A percentile compares a stretch with the other conserved stretches of the same genome.
phyloP scores from a whole-genome alignment of 2,888 invertebrate genomes.

The Blastobasis lacticolella region DNA sequence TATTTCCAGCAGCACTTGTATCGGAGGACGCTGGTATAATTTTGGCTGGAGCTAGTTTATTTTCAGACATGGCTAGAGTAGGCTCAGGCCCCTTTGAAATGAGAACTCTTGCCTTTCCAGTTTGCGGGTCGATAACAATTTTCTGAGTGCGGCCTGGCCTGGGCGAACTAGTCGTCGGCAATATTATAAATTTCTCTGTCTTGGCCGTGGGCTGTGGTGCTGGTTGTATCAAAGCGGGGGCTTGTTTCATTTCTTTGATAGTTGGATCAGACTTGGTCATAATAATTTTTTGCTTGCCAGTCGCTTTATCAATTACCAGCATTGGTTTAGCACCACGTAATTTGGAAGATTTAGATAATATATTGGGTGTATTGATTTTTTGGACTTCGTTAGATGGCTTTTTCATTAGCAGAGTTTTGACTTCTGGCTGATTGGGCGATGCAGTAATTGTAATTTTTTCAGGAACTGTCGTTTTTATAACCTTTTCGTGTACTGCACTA shows the following conservation, averaged over 20 bases:
- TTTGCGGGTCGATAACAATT: slow-evolving; percentile 65
- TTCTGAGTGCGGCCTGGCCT: slow-evolving; percentile 57
- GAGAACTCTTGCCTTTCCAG: slow-evolving; percentile 62
- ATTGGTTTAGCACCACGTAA: slow-evolving; percentile 60
- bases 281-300: slow-evolving; percentile 64
- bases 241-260: slow-evolving; percentile 49
- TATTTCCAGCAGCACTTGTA: slow-evolving; percentile 54
- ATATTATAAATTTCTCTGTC: slow-evolving; percentile 59
- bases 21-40: slow-evolving; percentile 48
- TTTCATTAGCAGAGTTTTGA: slow-evolving; percentile 50
- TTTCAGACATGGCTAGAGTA: slow-evolving; percentile 30
- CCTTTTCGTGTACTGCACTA: slow-evolving; percentile 11
- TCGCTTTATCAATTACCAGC: slow-evolving; percentile 61
- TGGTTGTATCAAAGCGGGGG: slow-evolving; percentile 38
- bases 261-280: slow-evolving; percentile 54
- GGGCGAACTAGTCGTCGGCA: slow-evolving; percentile 49
- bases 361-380: slow-evolving; percentile 62
- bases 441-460: slow-evolving; percentile 5
- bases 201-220: slow-evolving; percentile 37
- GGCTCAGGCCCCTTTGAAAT: slow-evolving; percentile 45
- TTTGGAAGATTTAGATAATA: slow-evolving; percentile 65
- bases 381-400: slow-evolving; percentile 45
- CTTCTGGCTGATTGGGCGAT: slow-evolving; percentile 41
- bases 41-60: slow-evolving; percentile 57
- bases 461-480: neutral